These are phyloP conservation scores for Tyrophagus putrescentiae DNA, from an alignment of 1,140 invertebrate genomes.

Conservation along the genomic window DNA sequence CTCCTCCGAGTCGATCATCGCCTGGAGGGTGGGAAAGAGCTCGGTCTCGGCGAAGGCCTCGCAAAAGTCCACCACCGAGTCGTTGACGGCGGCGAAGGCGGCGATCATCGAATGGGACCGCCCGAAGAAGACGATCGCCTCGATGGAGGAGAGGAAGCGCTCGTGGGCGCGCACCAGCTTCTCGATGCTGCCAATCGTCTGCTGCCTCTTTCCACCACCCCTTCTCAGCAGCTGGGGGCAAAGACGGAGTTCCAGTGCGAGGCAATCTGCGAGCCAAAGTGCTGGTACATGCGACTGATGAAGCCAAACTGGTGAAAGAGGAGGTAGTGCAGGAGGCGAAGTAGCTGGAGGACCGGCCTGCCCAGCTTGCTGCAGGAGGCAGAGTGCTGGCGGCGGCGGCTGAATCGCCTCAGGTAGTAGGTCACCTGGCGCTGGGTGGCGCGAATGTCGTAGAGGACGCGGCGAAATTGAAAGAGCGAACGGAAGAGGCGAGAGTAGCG, in stretches of 20 bases:
- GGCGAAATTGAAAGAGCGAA: not conserved
- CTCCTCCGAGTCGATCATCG: not conserved
- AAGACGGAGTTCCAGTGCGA: not conserved
- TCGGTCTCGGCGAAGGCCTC: slow-evolving; percentile 7
- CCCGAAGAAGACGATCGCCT: not conserved
- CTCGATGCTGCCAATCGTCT: slow-evolving; percentile 1
- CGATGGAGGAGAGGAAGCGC: not conserved
- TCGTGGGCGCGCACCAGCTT: slow-evolving; percentile 9
- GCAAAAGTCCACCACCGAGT: slow-evolving; percentile 12
- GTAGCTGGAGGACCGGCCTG: not conserved
- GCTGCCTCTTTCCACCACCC: not conserved
- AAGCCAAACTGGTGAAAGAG: slow-evolving; percentile 15
- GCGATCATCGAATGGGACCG: not conserved
- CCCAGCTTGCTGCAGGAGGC: not conserved
- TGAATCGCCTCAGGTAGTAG: not conserved
- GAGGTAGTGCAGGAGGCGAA: not conserved
- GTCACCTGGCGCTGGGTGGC: not conserved
- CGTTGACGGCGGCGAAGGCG: not conserved
- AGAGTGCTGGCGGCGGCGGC: not conserved
- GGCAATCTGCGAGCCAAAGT: slow-evolving; percentile 7
- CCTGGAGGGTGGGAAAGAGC: slow-evolving; percentile 2
- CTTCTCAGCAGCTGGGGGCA: too few species aligned
- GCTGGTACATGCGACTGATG: not conserved
- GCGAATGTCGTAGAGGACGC: not conserved
- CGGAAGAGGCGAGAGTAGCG: not conserved